These are phyloP conservation scores for Ceratitis capitata DNA, from an alignment of 1,140 invertebrate genomes.

Conservation along the genomic window DNA sequence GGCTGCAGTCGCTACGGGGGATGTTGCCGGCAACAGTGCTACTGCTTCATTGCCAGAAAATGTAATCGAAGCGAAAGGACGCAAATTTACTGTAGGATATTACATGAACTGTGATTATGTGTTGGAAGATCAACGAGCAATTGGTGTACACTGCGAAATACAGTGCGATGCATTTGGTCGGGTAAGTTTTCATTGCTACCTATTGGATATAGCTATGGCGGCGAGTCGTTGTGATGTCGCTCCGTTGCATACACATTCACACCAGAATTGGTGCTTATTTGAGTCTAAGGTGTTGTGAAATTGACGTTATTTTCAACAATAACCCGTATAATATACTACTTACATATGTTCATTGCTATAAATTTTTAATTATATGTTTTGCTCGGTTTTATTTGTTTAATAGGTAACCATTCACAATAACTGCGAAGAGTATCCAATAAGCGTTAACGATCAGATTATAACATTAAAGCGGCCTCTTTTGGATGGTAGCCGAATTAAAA, in stretches of 20 bases:
- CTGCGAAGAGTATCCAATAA: constrained; percentile 47
- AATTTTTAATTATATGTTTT: neutral
- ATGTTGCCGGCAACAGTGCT: neutral
- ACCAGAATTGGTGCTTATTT: neutral
- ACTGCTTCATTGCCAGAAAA: neutral
- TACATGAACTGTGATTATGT: constrained; percentile 52
- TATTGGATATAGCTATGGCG: neutral
- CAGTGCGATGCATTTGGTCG: constrained; percentile 58
- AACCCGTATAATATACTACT: no score
- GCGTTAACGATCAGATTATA: constrained; percentile 50
- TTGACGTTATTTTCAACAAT: constrained; percentile 14
- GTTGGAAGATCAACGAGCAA: constrained; percentile 46
- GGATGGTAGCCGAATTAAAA: constrained; percentile 51
- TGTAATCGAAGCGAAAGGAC: constrained; percentile 51
- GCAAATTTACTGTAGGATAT: constrained; percentile 56
- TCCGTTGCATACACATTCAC: neutral
- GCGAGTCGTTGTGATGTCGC: neutral
- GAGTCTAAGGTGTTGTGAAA: neutral
- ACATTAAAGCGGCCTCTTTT: constrained; percentile 50
- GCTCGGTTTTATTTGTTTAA: constrained; percentile 2
- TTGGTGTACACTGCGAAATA: constrained; percentile 57
- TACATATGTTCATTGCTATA: neutral
- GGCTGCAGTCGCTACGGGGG: neutral
- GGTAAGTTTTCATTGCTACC: constrained; percentile 49
- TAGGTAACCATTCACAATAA: constrained; percentile 57